These are phyloP conservation scores for Cheirogaleus major DNA, from an alignment of 2,797 vertebrate species.

Conservation along the genomic window DNA sequence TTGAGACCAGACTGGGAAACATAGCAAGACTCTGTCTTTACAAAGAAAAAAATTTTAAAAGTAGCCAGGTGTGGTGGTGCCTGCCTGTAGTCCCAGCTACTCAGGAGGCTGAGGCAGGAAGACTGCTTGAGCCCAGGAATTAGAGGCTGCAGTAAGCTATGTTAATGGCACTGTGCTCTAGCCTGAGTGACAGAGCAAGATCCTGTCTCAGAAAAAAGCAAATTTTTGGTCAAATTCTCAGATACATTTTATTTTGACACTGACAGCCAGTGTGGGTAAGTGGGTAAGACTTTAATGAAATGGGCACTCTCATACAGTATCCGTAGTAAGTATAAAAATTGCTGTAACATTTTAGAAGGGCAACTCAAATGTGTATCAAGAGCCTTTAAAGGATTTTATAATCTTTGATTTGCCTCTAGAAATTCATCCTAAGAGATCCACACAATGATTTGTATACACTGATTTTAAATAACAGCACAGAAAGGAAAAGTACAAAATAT, in stretches of 20 bases:
- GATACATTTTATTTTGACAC: background rate
- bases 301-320: background rate
- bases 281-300: background rate
- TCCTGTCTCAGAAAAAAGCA: background rate
- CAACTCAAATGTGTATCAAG: background rate
- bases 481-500: background rate
- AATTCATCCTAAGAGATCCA: background rate
- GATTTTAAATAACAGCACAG: background rate
- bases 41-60: background rate
- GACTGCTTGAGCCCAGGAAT: background rate
- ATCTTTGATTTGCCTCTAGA: background rate
- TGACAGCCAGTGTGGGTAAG: background rate
- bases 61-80: background rate
- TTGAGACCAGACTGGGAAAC: background rate
- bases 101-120: background rate
- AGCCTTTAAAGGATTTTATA: background rate
- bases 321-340: too few species aligned
- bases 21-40: background rate
- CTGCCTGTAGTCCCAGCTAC: too few species aligned
- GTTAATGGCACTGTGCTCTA: too few species aligned
- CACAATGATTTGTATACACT: background rate
- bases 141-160: too few species aligned
- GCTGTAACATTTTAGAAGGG: background rate
- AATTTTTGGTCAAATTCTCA: background rate
- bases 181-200: background rate